Conservation (phyloP, 2,797 vertebrate genomes). For the Lithobates sylvaticus region DNA sequence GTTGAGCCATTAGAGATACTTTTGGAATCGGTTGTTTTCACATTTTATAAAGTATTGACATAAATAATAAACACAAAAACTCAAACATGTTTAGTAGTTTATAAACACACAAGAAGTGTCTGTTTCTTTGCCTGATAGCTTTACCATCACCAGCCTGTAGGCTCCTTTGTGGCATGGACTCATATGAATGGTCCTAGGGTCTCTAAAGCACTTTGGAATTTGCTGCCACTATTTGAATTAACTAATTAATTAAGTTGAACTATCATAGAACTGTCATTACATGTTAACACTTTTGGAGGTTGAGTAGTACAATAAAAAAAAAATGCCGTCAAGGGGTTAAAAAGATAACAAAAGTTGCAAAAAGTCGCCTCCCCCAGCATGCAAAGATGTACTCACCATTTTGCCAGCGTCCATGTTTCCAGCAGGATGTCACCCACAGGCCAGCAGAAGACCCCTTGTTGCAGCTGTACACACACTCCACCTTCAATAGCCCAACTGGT, state of each 20-base stretch:
- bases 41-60: neutral
- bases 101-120: too few relatives aligned
- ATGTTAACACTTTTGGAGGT: neutral
- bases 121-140: too few relatives aligned
- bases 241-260: neutral
- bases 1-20: too few relatives aligned
- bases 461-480: conserved; percentile 33
- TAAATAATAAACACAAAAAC: too few relatives aligned
- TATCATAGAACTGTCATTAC: too few relatives aligned
- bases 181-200: neutral
- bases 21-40: neutral
- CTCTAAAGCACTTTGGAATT: too few relatives aligned
- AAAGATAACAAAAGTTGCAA: neutral
- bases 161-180: neutral
- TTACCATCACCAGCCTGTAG: neutral
- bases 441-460: conserved; percentile 26
- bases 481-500: conserved; percentile 27
- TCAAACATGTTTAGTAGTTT: too few relatives aligned
- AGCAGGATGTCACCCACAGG: conserved; percentile 18
- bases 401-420: conserved; percentile 59
- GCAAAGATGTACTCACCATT: conserved; percentile 48
- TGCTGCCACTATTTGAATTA: neutral
- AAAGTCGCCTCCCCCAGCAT: too few relatives aligned
- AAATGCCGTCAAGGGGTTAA: neutral
- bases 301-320: neutral